Evolutionary conservation across 2,888 invertebrate genomes (phyloP).

Genomic region (Polydrusus pterygomalis): DNA sequence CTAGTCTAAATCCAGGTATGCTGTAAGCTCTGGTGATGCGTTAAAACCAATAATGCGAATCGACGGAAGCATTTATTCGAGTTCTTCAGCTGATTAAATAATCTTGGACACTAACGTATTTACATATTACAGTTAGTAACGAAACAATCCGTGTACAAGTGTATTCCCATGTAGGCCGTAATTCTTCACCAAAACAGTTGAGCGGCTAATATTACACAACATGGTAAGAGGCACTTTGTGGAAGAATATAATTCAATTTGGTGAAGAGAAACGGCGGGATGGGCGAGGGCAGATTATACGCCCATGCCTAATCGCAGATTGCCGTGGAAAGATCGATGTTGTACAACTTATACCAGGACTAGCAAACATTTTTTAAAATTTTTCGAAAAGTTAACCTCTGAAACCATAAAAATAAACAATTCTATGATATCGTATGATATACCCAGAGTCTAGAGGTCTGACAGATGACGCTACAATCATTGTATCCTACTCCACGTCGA

Average conservation of each 20-base stretch:
- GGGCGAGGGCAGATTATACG: constrained; percentile 62
- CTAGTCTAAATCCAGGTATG: too few relatives aligned
- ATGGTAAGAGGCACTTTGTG: constrained; percentile 37
- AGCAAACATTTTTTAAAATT: neutral
- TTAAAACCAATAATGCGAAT: too few relatives aligned
- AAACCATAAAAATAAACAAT: too few relatives aligned
- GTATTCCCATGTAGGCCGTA: neutral
- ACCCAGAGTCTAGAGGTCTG: too few relatives aligned
- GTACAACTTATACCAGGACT: constrained; percentile 23
- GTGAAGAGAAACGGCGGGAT: constrained; percentile 59
- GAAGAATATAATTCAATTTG: constrained; percentile 62
- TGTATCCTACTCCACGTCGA: too few relatives aligned
- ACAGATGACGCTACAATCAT: too few relatives aligned
- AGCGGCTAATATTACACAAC: constrained; percentile 41
- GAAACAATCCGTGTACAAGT: neutral
- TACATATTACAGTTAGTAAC: neutral
- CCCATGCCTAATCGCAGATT: constrained; percentile 70
- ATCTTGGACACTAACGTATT: neutral
- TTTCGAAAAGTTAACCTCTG: too few relatives aligned
- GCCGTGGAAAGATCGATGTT: constrained; percentile 68
- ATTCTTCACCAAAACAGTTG: constrained; percentile 13
- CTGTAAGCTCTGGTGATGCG: too few relatives aligned
- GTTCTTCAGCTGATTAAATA: neutral
- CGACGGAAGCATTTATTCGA: too few relatives aligned
- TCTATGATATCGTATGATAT: too few relatives aligned